A percentile compares a stretch with the other conserved stretches of the same genome.
phyloP scores from a whole-genome alignment of 2,888 invertebrate genomes.

The Minunthozetes semirufus region DNA sequence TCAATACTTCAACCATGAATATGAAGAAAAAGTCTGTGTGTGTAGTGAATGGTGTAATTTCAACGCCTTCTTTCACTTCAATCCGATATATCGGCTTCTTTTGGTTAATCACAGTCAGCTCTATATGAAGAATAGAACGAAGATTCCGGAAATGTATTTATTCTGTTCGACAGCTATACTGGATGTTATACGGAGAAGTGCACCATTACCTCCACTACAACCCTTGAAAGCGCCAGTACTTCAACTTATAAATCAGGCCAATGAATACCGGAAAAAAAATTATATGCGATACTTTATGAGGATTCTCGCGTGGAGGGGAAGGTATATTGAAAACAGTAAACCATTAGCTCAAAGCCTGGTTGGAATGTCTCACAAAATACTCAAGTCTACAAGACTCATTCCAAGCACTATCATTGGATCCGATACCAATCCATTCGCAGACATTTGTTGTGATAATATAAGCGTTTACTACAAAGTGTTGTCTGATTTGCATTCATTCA shows the following conservation, averaged over 20 bases:
- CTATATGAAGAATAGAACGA: neutral
- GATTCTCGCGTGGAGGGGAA: neutral
- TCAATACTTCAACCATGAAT: neutral
- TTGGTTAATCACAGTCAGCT: neutral
- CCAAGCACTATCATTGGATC: neutral
- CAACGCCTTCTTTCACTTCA: constrained; percentile 6
- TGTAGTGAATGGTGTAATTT: constrained; percentile 23
- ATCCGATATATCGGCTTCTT: constrained; percentile 22
- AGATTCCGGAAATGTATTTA: neutral
- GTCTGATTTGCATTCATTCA: neutral
- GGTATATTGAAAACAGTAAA: too few relatives aligned
- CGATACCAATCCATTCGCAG: neutral
- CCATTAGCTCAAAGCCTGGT: neutral
- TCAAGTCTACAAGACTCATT: neutral
- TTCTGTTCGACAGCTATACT: neutral
- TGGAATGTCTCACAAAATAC: neutral
- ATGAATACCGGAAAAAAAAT: neutral
- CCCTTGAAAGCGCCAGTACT: neutral
- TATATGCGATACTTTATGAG: neutral
- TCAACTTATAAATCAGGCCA: neutral
- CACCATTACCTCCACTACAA: too few relatives aligned
- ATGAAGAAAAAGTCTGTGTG: neutral
- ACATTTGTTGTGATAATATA: neutral
- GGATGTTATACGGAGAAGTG: too few relatives aligned
- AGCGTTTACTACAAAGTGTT: neutral